Base-by-base conservation (phyloP, 2,888 invertebrate species). In the Globia sparganii region DNA sequence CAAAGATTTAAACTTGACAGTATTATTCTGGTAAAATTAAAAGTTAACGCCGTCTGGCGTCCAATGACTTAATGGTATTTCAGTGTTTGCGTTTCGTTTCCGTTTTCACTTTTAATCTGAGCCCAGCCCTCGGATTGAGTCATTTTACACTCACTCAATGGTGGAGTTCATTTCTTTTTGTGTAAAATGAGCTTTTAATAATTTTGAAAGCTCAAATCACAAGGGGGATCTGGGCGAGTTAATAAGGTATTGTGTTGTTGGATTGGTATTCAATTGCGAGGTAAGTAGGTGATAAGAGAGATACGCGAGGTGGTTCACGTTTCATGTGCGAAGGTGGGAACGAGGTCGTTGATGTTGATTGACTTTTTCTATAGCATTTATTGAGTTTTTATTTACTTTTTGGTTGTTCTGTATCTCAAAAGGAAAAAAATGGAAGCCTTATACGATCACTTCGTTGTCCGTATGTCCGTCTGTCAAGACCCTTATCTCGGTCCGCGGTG, bases 21-120 rank as follows among this genome's bases (percentile, higher is more conserved):
- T 89, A 91, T 92, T 92, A 91, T 91, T 90, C 90, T 90, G 88
- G 91, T 90, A 89, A 93, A 94, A 94, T 94, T 92, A 92, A 93
- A 93, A 93, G 91, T 92, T 92, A 91, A 90, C 90, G 87, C 88
- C 82, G 90, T 89, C 87, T 87, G 86, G 85, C 87, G 90, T 91
- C 91, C 90, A 92, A 92, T 93, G 93, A 93, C 93, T 93, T 95
- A 95, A 95, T 95, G 94, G 94, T 94, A 91, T 95, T 95, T 93
- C 94, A 93, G 91, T 95, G 95, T 95, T 95, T 94, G 93, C 93
- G 89, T 91, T 92, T 90, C 91, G 92, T 92, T 94, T 93, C 91
- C 91, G 89, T 90, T 94, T 93, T 93, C 91, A 92, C 92, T 93
- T 92, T 94, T 92, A 93, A 94, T 93, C 91, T 91, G 83, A 86